Evolutionary conservation across 1,140 invertebrate species (phyloP).

Genomic region (Drosophila arawakana): DNA sequence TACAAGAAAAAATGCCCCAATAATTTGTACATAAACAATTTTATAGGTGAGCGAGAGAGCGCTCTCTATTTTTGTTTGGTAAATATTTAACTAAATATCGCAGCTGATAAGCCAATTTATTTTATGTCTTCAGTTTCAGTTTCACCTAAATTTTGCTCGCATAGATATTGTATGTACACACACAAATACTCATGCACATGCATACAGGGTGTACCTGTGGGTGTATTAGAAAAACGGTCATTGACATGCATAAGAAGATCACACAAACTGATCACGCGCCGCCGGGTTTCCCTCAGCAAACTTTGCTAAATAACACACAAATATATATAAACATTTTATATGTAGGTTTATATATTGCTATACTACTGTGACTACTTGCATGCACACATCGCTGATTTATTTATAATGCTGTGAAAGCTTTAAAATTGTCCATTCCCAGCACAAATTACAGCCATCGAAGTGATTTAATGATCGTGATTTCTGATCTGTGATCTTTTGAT

Average conservation of each 20-base stretch:
- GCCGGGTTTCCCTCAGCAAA: constrained; percentile 46
- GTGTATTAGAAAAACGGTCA: constrained; percentile 53
- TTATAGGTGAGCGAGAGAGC: constrained; percentile 2
- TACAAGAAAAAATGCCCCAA: constrained; percentile 14
- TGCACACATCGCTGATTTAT: constrained; percentile 6
- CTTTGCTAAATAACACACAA: constrained; percentile 18
- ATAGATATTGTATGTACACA: constrained; percentile 21
- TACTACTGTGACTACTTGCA: neutral
- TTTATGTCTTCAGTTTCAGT: constrained; percentile 1
- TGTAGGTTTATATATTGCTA: constrained; percentile 3
- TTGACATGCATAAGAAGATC: constrained; percentile 64
- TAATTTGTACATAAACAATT: neutral
- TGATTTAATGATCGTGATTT: constrained; percentile 46
- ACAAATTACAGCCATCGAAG: constrained; percentile 34
- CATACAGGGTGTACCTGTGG: neutral
- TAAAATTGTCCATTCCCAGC: constrained; percentile 57
- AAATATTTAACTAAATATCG: constrained; percentile 48
- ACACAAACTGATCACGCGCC: constrained; percentile 64
- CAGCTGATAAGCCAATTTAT: constrained; percentile 32
- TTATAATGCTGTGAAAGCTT: constrained; percentile 57
- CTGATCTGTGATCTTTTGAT: constrained; percentile 21
- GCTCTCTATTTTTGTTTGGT: constrained; percentile 54
- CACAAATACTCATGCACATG: neutral
- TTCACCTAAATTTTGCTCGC: constrained; percentile 46
- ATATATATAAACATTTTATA: too few species aligned